Base-by-base conservation (phyloP, 1,140 invertebrate species). In the Eulimnadia texana region DNA sequence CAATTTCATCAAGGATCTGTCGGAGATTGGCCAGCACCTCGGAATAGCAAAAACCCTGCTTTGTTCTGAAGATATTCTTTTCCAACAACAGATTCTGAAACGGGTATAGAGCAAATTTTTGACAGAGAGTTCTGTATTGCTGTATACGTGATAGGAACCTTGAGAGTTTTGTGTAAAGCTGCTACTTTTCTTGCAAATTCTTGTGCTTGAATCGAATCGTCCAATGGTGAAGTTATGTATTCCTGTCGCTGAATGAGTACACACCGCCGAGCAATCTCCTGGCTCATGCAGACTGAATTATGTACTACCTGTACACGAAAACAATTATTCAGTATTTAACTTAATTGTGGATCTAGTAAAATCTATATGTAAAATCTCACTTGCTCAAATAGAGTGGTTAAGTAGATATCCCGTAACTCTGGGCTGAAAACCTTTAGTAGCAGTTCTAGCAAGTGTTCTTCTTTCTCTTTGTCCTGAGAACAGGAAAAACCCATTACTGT, bases 331-430 rank as follows among this genome's bases (percentile, higher is more conserved):
- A 42, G 33, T 42, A 42, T 6, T 9, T 42, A 9, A 42, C 6
- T 9, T 9, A 42, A 42, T 9, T 0, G 2, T 25, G 29, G 24
- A 13, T 58, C 42, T 1, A 10, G n/a, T 10, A 29, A 16, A n/a
- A 28, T 6, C 23, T 33, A 28, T 13, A 58, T 33, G 42, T 9
- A 28, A 25, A 29, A 25, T 10, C 42, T 70, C 70, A 85, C 84
- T 77, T 84, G 87, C 74, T 88, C 84, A 13, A 86, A 80, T 0
- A 86, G 83, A 16, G 84, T 88, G 13, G 82, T 84, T 56, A 88
- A 77, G 72, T 89, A 90, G 9, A 84, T 85, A 66, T 86, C 84
- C 64, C 82, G 78, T 9, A 86, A 78, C 69, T 85, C 84, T 67
- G 82, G 78, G 16, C 84, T 81, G 67, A 84, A 80, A 0, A 86